These are phyloP conservation scores for Bucorvus abyssinicus DNA, from an alignment of 2,797 vertebrate genomes.

Conservation along the genomic window DNA sequence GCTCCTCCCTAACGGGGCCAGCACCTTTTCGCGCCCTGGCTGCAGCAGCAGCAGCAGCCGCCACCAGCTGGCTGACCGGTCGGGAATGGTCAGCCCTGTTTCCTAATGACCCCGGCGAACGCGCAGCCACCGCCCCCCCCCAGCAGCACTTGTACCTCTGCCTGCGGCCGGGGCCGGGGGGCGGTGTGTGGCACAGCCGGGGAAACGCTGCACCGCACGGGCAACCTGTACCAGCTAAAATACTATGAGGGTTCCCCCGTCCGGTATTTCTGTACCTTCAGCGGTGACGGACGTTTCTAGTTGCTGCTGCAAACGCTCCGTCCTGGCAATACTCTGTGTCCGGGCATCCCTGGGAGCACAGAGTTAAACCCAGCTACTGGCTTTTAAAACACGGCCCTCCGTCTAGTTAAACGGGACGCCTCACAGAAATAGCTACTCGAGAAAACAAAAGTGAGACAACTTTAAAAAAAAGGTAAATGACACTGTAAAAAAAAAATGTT, in stretches of 20 bases:
- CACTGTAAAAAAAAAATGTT: neutral
- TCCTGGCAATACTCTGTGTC: neutral
- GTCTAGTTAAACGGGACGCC: neutral
- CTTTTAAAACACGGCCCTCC: neutral
- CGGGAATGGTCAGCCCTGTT: too few species aligned
- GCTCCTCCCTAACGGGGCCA: neutral
- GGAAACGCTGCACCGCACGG: too few species aligned
- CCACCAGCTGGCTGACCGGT: neutral
- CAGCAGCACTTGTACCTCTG: neutral
- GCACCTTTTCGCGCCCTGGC: neutral
- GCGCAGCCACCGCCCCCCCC: neutral
- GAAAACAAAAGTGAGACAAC: too few species aligned
- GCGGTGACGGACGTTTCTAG: neutral
- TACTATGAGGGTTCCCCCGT: too few species aligned
- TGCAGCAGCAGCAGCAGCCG: neutral
- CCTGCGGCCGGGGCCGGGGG: neutral
- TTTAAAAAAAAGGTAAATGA: neutral
- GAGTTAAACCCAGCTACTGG: neutral
- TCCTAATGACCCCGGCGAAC: neutral
- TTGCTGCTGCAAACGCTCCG: neutral
- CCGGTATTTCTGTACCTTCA: neutral
- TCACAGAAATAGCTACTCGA: neutral
- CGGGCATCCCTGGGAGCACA: neutral
- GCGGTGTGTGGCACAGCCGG: neutral
- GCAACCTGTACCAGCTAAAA: neutral